These are phyloP conservation scores for Collichthys lucidus DNA, from an alignment of 2,113 vertebrate species.

Conservation along the genomic window DNA sequence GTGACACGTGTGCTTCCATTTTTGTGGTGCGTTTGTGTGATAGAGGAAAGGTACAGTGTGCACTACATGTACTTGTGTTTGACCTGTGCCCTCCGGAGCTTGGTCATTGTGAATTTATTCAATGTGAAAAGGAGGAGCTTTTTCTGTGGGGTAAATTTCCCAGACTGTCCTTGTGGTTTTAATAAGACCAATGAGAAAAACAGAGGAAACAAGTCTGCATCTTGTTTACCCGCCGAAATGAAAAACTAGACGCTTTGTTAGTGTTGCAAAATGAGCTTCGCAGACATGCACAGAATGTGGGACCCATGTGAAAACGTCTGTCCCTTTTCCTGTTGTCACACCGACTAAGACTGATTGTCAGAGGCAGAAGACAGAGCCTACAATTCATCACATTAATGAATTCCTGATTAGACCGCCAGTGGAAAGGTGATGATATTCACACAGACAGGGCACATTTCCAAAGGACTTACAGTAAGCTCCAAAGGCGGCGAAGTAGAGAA, in stretches of 20 bases:
- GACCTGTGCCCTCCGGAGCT: slow-evolving; percentile 7
- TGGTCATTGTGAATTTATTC: neutral
- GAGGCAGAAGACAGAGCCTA: slow-evolving; percentile 13
- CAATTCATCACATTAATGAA: slow-evolving; percentile 53
- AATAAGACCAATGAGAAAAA: slow-evolving; percentile 37
- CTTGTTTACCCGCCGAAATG: slow-evolving; percentile 59
- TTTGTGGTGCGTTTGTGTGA: slow-evolving; percentile 21
- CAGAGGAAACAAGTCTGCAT: slow-evolving; percentile 57
- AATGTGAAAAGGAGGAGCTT: slow-evolving; percentile 11
- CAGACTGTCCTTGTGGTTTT: slow-evolving; percentile 30
- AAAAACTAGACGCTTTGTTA: slow-evolving; percentile 63
- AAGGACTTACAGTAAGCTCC: slow-evolving; percentile 33
- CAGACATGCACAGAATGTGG: slow-evolving; percentile 65
- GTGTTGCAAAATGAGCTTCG: slow-evolving; percentile 48
- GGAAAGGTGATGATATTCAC: slow-evolving; percentile 64
- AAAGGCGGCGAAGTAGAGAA: neutral
- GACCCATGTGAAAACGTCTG: slow-evolving; percentile 62
- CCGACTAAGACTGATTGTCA: slow-evolving; percentile 48
- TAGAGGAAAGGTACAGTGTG: slow-evolving; percentile 1
- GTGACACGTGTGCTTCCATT: slow-evolving; percentile 25
- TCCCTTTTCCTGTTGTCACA: slow-evolving; percentile 55
- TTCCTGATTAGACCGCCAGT: slow-evolving; percentile 23
- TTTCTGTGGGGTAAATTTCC: slow-evolving; percentile 13
- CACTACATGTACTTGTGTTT: neutral
- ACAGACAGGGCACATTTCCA: slow-evolving; percentile 64